Base-by-base conservation (phyloP, 2,113 vertebrate genomes). In the Nanger granti region DNA sequence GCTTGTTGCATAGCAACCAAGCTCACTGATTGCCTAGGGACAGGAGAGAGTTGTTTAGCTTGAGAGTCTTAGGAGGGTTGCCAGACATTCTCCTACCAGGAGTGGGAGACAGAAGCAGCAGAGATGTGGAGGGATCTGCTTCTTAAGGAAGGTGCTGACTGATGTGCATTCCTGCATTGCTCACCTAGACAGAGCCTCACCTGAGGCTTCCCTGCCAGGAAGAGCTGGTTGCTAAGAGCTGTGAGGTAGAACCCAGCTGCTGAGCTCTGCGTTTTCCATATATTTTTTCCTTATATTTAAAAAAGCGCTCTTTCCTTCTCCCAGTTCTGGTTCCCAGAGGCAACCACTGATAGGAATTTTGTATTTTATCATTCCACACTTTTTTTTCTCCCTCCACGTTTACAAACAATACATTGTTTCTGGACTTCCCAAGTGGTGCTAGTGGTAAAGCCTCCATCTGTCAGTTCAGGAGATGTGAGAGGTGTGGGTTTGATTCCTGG, bases 1-100 rank as follows among this genome's bases (percentile, higher is more conserved):
- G 17, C 76, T 12, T 31, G 91, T 97, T 95, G 89, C 96, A 41
- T 97, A 96, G 97, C 97, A 97, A 93, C 97, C 31, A 8, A 90
- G n/a, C 93, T 66, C 90, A 88, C 84, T 97, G 92, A n/a, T 59
- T 89, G 96, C 95, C n/a, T 96, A 59, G 93, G 49, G 37, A 86
- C 28, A 41, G 94, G 85, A 97, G 73, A 47, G 64, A 95, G 87
- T 89, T 96, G 69, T 95, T 91, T 57, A 79, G 91, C 60, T 85
- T 64, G 64, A 87, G 64, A 85, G 79, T 93, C 89, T 92, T 91
- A 47, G 93, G 93, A 95, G 52, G 89, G 13, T 57, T 62, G 91
- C 96, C 93, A 94, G 76, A 82, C 9, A 0, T 92, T 92, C 2
- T 3, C 89, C 91, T 96, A 13, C 93, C 1, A 4, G 5, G 22